Evolutionary conservation across 2,888 invertebrate genomes (phyloP).

Genomic region (Arrhopalites spinosus): DNA sequence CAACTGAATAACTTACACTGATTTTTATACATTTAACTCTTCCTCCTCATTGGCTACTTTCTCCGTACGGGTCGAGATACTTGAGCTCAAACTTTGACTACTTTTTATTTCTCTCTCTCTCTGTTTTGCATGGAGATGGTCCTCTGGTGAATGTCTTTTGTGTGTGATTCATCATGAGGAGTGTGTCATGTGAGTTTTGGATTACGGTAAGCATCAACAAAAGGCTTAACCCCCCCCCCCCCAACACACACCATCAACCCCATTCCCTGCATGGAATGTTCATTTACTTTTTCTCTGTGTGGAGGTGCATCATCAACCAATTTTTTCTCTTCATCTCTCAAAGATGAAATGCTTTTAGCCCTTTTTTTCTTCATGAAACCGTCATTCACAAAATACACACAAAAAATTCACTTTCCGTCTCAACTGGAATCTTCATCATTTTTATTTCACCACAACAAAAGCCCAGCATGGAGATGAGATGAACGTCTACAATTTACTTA

Average conservation of each 20-base stretch:
- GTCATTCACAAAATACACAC: neutral
- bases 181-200: no score
- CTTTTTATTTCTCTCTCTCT: no score
- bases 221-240: no score
- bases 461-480: neutral
- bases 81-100: no score
- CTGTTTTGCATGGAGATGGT: no score
- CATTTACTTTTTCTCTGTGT: no score
- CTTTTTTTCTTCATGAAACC: neutral
- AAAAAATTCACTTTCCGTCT: neutral
- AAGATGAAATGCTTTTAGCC: neutral
- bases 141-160: no score
- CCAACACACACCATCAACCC: no score
- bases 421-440: constrained; percentile 23
- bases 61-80: neutral
- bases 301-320: no score
- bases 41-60: neutral
- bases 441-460: constrained; percentile 15
- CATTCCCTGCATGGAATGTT: no score
- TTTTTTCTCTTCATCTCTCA: neutral
- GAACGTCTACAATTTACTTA: neutral
- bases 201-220: no score
- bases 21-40: constrained; percentile 31
- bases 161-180: no score
- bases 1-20: constrained; percentile 47